phyloP scores from a whole-genome alignment of 2,797 vertebrate genomes.

The Tauraco hartlaubi region DNA sequence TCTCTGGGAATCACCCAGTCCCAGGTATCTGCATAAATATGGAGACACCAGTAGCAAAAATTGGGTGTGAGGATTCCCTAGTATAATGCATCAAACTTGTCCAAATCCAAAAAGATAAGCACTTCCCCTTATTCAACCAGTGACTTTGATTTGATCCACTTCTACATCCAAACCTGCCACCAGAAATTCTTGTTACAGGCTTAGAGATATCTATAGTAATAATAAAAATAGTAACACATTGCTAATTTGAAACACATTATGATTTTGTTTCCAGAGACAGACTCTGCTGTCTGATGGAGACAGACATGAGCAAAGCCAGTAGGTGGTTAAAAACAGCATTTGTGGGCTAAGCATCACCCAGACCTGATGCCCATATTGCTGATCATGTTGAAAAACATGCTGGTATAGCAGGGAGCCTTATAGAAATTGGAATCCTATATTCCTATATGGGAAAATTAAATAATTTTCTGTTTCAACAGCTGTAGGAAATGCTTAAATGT shows the following conservation, averaged over 20 bases:
- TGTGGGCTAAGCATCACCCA: neutral
- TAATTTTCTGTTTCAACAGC: neutral
- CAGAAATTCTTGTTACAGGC: neutral
- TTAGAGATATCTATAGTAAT: neutral
- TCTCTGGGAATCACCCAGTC: neutral
- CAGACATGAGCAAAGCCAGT: neutral
- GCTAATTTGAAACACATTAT: neutral
- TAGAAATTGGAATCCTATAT: neutral
- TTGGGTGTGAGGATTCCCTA: neutral
- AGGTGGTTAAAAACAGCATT: neutral
- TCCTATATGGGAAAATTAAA: neutral
- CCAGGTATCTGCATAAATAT: neutral
- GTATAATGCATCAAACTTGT: neutral
- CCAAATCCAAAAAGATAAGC: neutral
- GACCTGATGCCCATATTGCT: neutral
- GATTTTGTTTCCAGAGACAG: neutral
- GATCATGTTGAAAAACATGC: neutral
- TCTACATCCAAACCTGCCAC: neutral
- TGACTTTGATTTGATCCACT: neutral
- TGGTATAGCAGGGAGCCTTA: neutral
- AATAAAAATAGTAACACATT: neutral
- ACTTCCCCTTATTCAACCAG: rapidly evolving
- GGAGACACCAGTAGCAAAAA: neutral
- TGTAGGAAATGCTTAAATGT: neutral
- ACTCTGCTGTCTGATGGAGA: neutral